Base-by-base conservation (phyloP, 2,888 invertebrate genomes). In the Drosophila affinis region DNA sequence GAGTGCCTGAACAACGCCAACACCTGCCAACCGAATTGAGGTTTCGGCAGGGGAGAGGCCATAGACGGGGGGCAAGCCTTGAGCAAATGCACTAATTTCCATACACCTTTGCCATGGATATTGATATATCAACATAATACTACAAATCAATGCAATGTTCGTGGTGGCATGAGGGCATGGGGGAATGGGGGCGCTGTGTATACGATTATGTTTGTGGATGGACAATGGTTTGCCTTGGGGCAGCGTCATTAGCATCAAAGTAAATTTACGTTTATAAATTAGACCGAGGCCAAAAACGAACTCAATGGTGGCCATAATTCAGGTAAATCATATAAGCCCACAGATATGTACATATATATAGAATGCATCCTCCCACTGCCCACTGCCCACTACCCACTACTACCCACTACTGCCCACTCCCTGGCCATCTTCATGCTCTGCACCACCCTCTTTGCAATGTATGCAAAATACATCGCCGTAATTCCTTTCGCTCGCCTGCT, bases 211-310 rank as follows among this genome's bases (percentile, higher is more conserved):
- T 49, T 27, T 61, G 21, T 52, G 29, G 62, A 32, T 71, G 68
- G 68, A 39, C 39, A 39, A n/a, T 57, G 27, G 52, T 52, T 44
- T 56, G n/a, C 78, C 81, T 60, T 68, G 67, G 62, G 39, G 62
- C 60, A 53, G 53, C 83, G 71, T 79, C 79, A 79, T 82, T 79
- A 79, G 77, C 83, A 77, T 80, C 78, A 83, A 81, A 80, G 69
- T 67, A 83, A 75, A 82, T 82, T 79, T 77, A 77, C 75, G 72
- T 72, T 64, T 74, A 58, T 62, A 68, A 74, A 75, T 74, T 74
- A 47, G 58, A 58, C 62, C 54, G 56, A 67, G 56, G 65, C 49
- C 68, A 44, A 47, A 49, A 67, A 67, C 68, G 44, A 56, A 49
- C 55, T 49, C 55, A 67, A 67, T 67, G 65, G 56, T 27, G 68